Conservation (phyloP, 1,140 invertebrate genomes). For the Zophobas morio region DNA sequence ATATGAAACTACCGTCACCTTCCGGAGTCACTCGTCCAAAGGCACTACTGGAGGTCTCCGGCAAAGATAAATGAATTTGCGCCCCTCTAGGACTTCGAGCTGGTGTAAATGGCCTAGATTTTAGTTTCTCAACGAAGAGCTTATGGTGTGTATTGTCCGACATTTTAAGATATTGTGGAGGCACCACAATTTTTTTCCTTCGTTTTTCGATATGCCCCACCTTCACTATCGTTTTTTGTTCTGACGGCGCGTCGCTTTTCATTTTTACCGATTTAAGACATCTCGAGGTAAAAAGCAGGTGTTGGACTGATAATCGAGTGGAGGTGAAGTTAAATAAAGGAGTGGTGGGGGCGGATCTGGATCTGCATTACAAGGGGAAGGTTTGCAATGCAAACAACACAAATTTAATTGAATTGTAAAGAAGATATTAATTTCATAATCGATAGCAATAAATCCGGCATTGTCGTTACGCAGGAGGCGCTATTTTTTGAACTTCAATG, state of each 20-base stretch:
- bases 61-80: slow-evolving; percentile 33
- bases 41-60: slow-evolving; percentile 19
- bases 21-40: slow-evolving; percentile 57
- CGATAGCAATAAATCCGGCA: too few relatives aligned
- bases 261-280: slow-evolving; percentile 51
- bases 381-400: background rate
- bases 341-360: slow-evolving; percentile 19
- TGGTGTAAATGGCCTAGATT: slow-evolving; percentile 51
- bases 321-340: slow-evolving; percentile 36
- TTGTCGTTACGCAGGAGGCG: too few relatives aligned
- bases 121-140: slow-evolving; percentile 59
- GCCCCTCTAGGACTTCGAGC: slow-evolving; percentile 1
- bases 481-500: too few relatives aligned
- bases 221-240: slow-evolving; percentile 43
- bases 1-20: slow-evolving; percentile 56
- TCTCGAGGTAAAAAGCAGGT: slow-evolving; percentile 17
- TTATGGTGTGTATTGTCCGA: slow-evolving; percentile 53
- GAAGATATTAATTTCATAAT: background rate
- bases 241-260: slow-evolving; percentile 54
- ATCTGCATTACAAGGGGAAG: background rate
- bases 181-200: slow-evolving; percentile 53
- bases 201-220: slow-evolving; percentile 46
- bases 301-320: slow-evolving; percentile 51
- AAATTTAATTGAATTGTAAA: slow-evolving; percentile 2
- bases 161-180: slow-evolving; percentile 53